Conservation (phyloP, 2,113 vertebrate species). For the Neogale vison region DNA sequence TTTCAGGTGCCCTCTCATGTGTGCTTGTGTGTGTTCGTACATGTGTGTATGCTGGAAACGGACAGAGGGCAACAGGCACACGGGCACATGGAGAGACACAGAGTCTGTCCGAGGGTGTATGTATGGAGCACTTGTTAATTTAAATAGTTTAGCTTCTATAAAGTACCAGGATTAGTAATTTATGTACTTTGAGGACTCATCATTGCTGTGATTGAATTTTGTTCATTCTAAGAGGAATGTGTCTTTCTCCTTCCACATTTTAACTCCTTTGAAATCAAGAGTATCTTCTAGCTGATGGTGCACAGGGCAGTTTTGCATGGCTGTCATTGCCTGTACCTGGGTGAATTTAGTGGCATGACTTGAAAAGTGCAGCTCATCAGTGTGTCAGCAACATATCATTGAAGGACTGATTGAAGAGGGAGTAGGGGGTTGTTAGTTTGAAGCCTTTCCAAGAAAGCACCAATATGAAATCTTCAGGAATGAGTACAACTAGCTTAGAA, state of each 20-base stretch:
- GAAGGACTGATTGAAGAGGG: neutral
- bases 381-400: neutral
- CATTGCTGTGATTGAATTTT: neutral
- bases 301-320: neutral
- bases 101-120: fast-evolving
- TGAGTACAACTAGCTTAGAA: neutral
- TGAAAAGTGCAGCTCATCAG: neutral
- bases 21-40: fast-evolving
- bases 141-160: neutral
- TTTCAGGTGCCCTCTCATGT: fast-evolving
- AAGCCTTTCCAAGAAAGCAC: neutral
- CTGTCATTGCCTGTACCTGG: neutral
- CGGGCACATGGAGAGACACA: fast-evolving
- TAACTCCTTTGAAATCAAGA: neutral
- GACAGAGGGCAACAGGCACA: neutral
- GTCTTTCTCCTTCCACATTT: neutral
- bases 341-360: neutral
- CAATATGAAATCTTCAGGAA: neutral
- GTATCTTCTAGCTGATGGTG: neutral
- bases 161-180: neutral
- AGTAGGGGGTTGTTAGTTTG: neutral
- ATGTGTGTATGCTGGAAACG: fast-evolving
- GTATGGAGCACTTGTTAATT: neutral
- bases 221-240: neutral
- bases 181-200: neutral